Base-by-base conservation (phyloP, 2,888 invertebrate genomes). In the Cylindroiulus punctatus region DNA sequence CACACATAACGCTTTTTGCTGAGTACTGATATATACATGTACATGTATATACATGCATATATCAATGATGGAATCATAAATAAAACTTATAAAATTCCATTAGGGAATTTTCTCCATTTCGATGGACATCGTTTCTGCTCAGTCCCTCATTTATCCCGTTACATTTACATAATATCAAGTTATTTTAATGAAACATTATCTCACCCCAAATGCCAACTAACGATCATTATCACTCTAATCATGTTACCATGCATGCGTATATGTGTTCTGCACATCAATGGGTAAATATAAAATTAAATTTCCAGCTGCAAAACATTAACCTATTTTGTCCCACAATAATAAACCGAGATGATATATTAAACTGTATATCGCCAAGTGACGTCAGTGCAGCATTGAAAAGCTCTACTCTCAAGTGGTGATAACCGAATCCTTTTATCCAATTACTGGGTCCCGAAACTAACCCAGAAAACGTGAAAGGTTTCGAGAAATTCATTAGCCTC, bases 231-330 rank as follows among this genome's bases (percentile, higher is more conserved):
- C 47, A 47, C 47, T 47, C 8, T 22, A n/a, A 57, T 19, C 52
- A 52, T 52, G 5, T 17, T 52, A 2, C 17, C 52, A 52, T n/a
- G n/a, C n/a, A 22, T 22, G n/a, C 57, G 22, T 0, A 57, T n/a
- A 22, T 22, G 22, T 4, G n/a, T 2, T 57, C 57, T 22, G n/a
- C n/a, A 10, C 22, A 22, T 22, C n/a, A 19, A n/a, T 57, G 22
- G 10, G 26, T 12, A 65, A 65, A 65, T 65, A 65, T 2, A 26
- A 65, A 22, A 65, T 26, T n/a, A 2, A 5, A 65, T 65, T 65
- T 65, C 22, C 26, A 65, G 65, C 65, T 65, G 65, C 65, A 65
- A 65, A 22, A 22, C 22, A 65, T 65, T 65, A 65, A 65, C 65
- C 65, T 65, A 65, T 22, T 65, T 65, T 12, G 65, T 12, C 5